These are phyloP conservation scores for Sylvietta virens DNA, from an alignment of 2,113 vertebrate species.

Conservation along the genomic window DNA sequence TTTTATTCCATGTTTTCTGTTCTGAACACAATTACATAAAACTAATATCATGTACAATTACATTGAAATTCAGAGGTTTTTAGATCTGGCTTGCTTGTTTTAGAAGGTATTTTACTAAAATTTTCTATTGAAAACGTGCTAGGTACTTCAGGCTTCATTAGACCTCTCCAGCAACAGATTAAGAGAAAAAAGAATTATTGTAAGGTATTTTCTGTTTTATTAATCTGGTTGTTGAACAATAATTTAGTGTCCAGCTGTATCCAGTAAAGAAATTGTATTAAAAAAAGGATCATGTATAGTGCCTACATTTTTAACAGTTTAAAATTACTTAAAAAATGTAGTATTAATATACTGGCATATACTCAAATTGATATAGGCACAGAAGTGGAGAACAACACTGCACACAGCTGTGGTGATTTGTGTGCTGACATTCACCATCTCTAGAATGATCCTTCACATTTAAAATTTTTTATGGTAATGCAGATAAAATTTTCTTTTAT, in stretches of 20 bases:
- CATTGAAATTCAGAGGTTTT: neutral
- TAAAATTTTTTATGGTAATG: neutral
- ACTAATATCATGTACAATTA: neutral
- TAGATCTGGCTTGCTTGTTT: neutral
- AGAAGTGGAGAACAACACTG: neutral
- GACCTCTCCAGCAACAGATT: neutral
- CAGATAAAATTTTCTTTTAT: neutral
- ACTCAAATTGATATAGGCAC: neutral
- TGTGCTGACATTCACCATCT: neutral
- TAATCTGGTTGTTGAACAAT: neutral
- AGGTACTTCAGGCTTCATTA: neutral
- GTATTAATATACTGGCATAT: slow-evolving; percentile 8
- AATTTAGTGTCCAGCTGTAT: slow-evolving; percentile 2
- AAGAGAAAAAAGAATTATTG: neutral
- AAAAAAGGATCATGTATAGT: neutral
- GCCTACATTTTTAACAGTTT: neutral
- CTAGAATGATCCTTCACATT: neutral
- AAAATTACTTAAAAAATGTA: neutral
- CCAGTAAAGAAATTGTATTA: neutral
- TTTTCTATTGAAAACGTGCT: neutral
- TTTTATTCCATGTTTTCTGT: neutral
- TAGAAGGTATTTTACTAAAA: neutral
- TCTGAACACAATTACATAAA: neutral
- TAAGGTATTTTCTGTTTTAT: neutral
- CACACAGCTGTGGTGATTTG: neutral